Evolutionary conservation across 2,888 invertebrate species (phyloP).

Genomic region (Drosophila conformis): DNA sequence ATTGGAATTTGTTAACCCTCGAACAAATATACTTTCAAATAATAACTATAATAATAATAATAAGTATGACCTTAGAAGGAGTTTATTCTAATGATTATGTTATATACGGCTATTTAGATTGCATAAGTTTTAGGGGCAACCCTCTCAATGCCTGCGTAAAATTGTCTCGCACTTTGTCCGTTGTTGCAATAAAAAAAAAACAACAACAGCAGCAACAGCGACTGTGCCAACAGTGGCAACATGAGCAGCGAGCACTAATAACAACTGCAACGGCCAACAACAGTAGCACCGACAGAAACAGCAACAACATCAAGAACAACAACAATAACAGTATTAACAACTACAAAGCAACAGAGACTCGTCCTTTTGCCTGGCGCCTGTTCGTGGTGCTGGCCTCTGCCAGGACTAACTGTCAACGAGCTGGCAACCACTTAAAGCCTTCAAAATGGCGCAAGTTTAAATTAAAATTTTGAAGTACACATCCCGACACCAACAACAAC

Average conservation of each 20-base stretch:
- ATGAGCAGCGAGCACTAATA: constrained; percentile 68
- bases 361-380: constrained; percentile 35
- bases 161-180: constrained; percentile 52
- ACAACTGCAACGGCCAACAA: constrained; percentile 68
- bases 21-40: background rate
- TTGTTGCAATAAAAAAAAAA: constrained; percentile 64
- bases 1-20: background rate
- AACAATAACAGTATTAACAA: constrained; percentile 7
- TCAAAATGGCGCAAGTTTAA: constrained; percentile 82
- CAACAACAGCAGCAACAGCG: constrained; percentile 33
- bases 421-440: constrained; percentile 81
- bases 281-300: constrained; percentile 30
- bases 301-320: constrained; percentile 13
- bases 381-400: constrained; percentile 46
- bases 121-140: constrained; percentile 1
- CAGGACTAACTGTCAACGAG: constrained; percentile 81
- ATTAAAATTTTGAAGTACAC: constrained; percentile 82
- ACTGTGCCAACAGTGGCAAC: constrained; percentile 41
- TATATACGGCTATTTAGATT: background rate
- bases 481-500: constrained; percentile 57
- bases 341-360: constrained; percentile 26
- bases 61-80: background rate
- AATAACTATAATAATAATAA: background rate
- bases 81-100: background rate
- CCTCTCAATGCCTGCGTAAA: constrained; percentile 57